Percentiles rank a stretch among this genome's conserved stretches.
Conservation (phyloP, 1,140 invertebrate species). For the Drosophila carrolli region DNA sequence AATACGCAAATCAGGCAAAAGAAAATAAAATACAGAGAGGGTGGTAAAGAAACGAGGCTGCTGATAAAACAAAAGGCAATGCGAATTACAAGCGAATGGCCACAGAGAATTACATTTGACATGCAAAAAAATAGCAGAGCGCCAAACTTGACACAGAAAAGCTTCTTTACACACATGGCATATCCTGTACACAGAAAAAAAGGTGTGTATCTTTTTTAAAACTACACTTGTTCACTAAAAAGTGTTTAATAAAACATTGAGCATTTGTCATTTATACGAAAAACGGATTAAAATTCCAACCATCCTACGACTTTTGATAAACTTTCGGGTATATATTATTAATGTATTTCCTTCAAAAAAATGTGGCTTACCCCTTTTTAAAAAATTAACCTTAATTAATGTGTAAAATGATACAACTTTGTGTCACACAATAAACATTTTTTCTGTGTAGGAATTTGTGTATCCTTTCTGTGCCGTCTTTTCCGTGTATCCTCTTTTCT, state of each 20-base stretch:
- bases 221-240: too few species aligned
- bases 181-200: background rate
- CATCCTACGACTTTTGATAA: too few species aligned
- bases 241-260: too few species aligned
- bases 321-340: too few species aligned
- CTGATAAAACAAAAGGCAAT: slow-evolving; percentile 46
- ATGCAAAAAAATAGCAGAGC: slow-evolving; percentile 27
- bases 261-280: too few species aligned
- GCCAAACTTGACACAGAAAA: slow-evolving; percentile 62
- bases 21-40: slow-evolving; percentile 14
- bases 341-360: too few species aligned
- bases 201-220: background rate
- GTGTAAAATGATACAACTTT: too few species aligned
- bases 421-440: too few species aligned
- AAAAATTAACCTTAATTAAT: too few species aligned
- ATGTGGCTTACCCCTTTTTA: too few species aligned
- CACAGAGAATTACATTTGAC: slow-evolving; percentile 31
- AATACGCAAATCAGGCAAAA: slow-evolving; percentile 35
- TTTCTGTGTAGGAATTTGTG: slow-evolving; percentile 59
- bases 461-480: slow-evolving; percentile 71
- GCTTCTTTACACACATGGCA: slow-evolving; percentile 8
- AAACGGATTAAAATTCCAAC: too few species aligned
- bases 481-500: slow-evolving; percentile 4
- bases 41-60: background rate
- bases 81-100: slow-evolving; percentile 39